phyloP scores from a whole-genome alignment of 2,888 invertebrate genomes.

The Eupsilia transversa region DNA sequence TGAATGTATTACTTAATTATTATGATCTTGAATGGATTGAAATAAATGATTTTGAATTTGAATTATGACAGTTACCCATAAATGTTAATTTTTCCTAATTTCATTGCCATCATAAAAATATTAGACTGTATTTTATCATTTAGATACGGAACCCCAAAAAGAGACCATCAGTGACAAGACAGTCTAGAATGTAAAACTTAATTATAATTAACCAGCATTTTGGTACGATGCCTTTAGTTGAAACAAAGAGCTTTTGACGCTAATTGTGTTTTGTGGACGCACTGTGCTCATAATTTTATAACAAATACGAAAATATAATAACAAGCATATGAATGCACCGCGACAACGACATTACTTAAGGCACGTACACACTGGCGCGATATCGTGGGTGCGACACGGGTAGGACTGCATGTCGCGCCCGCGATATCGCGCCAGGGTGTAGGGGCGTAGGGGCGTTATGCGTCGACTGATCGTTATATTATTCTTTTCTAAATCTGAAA shows the following conservation, averaged over 20 bases:
- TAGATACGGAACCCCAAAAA: conserved; percentile 10
- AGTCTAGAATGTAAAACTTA: conserved; percentile 10
- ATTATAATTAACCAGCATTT: conserved; percentile 32
- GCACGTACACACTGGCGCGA: too few species aligned
- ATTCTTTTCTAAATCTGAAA: not conserved
- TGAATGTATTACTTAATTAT: too few species aligned
- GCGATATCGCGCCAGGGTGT: too few species aligned
- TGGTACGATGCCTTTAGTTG: conserved; percentile 39
- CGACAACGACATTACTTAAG: too few species aligned
- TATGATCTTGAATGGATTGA: too few species aligned
- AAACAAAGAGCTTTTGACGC: conserved; percentile 38
- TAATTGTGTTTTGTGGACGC: conserved; percentile 61
- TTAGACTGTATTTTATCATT: not conserved
- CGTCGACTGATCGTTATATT: not conserved
- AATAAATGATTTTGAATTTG: too few species aligned
- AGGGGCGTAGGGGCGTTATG: too few species aligned
- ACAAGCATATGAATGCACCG: conserved; percentile 22
- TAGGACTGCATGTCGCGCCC: too few species aligned
- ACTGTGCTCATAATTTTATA: conserved; percentile 54
- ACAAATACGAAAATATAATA: conserved; percentile 48
- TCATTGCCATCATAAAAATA: not conserved
- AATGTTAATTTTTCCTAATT: not conserved
- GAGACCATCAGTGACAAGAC: not conserved
- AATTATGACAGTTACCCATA: not conserved
- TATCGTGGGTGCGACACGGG: too few species aligned